Evolutionary conservation across 2,888 invertebrate species (phyloP).

Genomic region (Watsonalla cultraria): DNA sequence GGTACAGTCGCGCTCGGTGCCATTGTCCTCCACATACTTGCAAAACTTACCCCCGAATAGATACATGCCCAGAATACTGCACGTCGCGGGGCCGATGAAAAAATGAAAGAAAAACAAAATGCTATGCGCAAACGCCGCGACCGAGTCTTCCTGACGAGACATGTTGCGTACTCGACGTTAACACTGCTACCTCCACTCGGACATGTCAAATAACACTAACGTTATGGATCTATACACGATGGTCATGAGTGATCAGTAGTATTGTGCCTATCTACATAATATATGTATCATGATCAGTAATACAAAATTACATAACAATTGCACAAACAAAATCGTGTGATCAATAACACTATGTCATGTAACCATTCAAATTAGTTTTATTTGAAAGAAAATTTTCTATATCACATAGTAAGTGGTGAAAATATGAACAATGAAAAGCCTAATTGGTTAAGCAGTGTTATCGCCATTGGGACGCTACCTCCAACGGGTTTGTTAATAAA

Average conservation of each 20-base stretch:
- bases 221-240: constrained; percentile 29
- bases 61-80: constrained; percentile 99
- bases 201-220: constrained; percentile 39
- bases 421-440: constrained; percentile 37
- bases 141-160: constrained; percentile 58
- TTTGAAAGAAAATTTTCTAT: constrained; percentile 22
- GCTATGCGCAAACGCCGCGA: constrained; percentile 74
- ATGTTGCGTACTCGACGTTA: constrained; percentile 57
- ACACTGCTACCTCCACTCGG: constrained; percentile 53
- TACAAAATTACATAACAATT: constrained; percentile 10
- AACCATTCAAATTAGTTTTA: constrained; percentile 41
- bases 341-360: constrained; percentile 8
- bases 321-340: neutral
- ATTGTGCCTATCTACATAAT: constrained; percentile 3
- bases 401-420: constrained; percentile 21
- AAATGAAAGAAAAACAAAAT: constrained; percentile 77
- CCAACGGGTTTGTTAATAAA: constrained; percentile 58
- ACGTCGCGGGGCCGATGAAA: constrained; percentile 71
- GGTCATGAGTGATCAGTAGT: constrained; percentile 7
- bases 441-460: constrained; percentile 71
- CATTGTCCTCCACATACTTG: constrained; percentile 94
- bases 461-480: constrained; percentile 61
- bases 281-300: constrained; percentile 4
- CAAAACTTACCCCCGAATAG: constrained; percentile 99
- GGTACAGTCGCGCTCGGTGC: constrained; percentile 92